Base-by-base conservation (phyloP, 1,140 invertebrate species). In the Drosophila cardini region DNA sequence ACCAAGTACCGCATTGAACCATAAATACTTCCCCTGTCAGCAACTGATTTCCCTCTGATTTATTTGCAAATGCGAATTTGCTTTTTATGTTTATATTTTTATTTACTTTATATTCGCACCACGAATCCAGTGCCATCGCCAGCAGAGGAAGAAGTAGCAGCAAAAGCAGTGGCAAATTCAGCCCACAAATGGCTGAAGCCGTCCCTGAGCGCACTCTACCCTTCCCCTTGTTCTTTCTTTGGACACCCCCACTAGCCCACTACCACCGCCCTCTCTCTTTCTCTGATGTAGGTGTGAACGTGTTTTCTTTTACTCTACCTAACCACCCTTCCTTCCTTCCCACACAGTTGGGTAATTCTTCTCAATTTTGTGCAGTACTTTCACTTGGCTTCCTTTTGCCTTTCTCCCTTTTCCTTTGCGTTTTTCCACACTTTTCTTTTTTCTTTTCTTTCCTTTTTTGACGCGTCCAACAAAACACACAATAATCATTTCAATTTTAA, bases 1-100 rank as follows among this genome's bases (percentile, higher is more conserved):
- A 50, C 46, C 21, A 26, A 26, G 21, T 26, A 52, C 52, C 52
- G 65, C 67, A 71, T 63, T 62, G 74, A 86, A 69, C 80, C 84
- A 89, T 89, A 89, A 89, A 89, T 89, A 90, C 84, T 90, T 89
- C 85, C 84, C 87, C 84, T 89, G 84, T 89, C 84, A 90, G 80
- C 84, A 84, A 84, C 85, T 89, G 84, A 89, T 89, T 89, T 89
- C 67, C 84, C 71, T 89, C 85, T 89, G 84, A 89, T 89, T 89
- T 89, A 89, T 89, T 89, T 89, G 85, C 85, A 90, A 90, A 89
- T 89, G 84, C 85, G 84, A 89, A 90, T 90, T 89, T 90, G 80
- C 80, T 89, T 89, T 89, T 89, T 84, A 87, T 87, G 84, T 89
- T 89, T 87, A 71, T 87, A 82, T 87, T 87, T 87, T 77, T 89